phyloP scores from a whole-genome alignment of 2,113 vertebrate genomes.

The Herpetotheres cachinnans region DNA sequence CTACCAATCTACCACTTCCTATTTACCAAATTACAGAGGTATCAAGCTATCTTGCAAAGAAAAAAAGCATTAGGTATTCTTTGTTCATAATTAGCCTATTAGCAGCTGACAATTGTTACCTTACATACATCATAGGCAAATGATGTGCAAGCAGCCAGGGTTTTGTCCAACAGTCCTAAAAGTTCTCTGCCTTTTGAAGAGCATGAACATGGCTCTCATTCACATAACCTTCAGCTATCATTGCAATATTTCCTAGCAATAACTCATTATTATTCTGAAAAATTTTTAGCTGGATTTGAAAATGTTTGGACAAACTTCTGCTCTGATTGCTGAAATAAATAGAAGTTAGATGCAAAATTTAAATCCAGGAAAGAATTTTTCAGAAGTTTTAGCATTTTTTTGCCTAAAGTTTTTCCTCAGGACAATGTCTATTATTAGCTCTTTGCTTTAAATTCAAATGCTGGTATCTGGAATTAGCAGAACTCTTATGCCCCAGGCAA shows the following conservation, averaged over 20 bases:
- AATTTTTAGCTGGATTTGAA: background rate
- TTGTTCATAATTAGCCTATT: background rate
- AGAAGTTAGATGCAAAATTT: background rate
- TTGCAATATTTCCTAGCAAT: background rate
- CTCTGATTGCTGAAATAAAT: background rate
- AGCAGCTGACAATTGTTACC: background rate
- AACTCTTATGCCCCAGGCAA: background rate
- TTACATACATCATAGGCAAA: background rate
- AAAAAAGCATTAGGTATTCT: background rate
- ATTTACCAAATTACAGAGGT: background rate
- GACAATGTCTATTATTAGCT: background rate
- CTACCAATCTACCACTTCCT: background rate
- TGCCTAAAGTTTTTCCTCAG: background rate
- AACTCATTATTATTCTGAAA: background rate
- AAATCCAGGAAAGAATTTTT: background rate
- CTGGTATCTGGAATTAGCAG: background rate
- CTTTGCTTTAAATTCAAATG: background rate
- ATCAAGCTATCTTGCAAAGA: background rate
- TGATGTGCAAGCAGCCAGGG: no score
- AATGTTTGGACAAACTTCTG: background rate
- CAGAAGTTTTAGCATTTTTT: background rate
- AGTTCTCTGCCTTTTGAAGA: background rate
- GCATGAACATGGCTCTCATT: background rate
- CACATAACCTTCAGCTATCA: background rate
- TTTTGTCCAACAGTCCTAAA: background rate